Base-by-base conservation (phyloP, 2,888 invertebrate genomes). In the Timema cristinae region DNA sequence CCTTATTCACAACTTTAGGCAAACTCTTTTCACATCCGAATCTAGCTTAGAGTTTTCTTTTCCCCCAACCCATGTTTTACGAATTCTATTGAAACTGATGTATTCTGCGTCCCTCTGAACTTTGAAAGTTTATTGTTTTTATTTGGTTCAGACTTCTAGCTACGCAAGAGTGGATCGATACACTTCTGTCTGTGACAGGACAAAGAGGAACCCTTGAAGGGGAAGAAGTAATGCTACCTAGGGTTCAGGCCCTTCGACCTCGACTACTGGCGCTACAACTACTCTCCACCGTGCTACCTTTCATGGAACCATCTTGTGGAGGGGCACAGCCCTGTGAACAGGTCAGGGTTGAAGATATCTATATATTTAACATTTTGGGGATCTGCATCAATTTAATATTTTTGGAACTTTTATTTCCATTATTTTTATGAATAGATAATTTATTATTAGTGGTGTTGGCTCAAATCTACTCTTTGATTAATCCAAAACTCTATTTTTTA, bases 231-330 rank as follows among this genome's bases (percentile, higher is more conserved):
- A 67, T 56, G 63, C 73, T 79, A 66, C 81, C 81, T 11, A 79
- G 82, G 73, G 79, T 85, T 66, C 82, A 83, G 73, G 83, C 84
- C 59, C 79, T 88, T 32, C 77, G 87, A 56, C 85, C 86, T 0
- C 83, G 86, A 73, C 81, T 88, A 72, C 78, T 88, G 68, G 84
- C 86, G 6, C 77, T 88, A 16, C 85, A 86, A 75, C 79, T 88
- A 7, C 77, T 88, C 52, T 85, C 85, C 74, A 81, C 82, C 2
- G 82, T 88, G 9, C 78, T 88, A 63, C 84, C 85, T 0, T 76
- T 78, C 15, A 74, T 82, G 16, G 81, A 83, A 59, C 70, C 76
- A 0, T 79, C 80, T 47, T 81, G 82, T 71, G 78, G 83, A 13
- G 82, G 81, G 63, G 77, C 79, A 52, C 83, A 82, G 56, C 77